A percentile compares a stretch with the other conserved stretches of the same genome.
phyloP scores from a whole-genome alignment of 2,797 vertebrate species.

The Triplophysa yarkandensis region DNA sequence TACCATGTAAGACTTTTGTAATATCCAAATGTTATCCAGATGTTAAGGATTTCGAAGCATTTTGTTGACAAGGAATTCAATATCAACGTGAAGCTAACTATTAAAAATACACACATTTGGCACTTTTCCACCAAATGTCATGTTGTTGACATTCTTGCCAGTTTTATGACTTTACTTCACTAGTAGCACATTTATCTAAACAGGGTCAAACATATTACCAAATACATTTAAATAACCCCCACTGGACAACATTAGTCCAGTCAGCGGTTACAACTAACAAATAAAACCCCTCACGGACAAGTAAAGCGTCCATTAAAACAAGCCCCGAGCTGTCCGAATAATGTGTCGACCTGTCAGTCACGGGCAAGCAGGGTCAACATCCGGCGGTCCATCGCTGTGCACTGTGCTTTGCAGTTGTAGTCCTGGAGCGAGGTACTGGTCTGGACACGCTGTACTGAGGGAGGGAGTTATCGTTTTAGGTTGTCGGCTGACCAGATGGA shows the following conservation, averaged over 20 bases:
- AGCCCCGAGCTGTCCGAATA: constrained; percentile 18
- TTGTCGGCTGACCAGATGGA: constrained; percentile 44
- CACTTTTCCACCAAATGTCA: too few species aligned
- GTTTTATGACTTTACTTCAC: too few species aligned
- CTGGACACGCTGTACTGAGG: constrained; percentile 21
- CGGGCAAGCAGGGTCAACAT: constrained; percentile 1
- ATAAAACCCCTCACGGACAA: constrained; percentile 5
- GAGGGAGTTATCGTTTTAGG: background rate
- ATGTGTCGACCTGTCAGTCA: constrained; percentile 35
- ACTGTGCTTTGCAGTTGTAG: background rate
- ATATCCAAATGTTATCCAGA: too few species aligned
- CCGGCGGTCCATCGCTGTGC: background rate
- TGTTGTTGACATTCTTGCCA: too few species aligned
- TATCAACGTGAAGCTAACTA: too few species aligned
- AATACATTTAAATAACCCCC: constrained; percentile 1
- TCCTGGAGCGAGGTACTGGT: background rate
- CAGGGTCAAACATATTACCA: background rate
- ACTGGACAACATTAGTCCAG: background rate
- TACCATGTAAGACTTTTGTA: too few species aligned
- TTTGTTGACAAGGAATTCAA: too few species aligned
- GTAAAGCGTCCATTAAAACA: constrained; percentile 24
- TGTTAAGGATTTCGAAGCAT: too few species aligned
- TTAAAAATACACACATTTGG: too few species aligned
- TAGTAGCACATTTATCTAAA: too few species aligned
- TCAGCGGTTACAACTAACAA: background rate